These are phyloP conservation scores for Neoascia interrupta DNA, from an alignment of 2,888 invertebrate genomes.

Conservation along the genomic window DNA sequence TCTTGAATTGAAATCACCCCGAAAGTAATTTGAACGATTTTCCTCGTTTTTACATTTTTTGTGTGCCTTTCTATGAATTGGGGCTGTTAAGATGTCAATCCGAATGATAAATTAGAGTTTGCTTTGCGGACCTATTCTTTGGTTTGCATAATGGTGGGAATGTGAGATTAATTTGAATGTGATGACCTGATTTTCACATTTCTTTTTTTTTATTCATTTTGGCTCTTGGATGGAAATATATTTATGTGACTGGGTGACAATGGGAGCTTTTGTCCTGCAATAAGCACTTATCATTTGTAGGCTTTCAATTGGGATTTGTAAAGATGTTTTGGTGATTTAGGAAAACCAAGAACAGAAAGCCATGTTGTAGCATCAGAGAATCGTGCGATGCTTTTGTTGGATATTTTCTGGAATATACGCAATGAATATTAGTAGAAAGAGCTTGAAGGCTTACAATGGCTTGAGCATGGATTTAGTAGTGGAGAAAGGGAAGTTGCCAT, in stretches of 20 bases:
- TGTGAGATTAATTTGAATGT: slow-evolving; percentile 61
- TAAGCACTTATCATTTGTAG: slow-evolving; percentile 19
- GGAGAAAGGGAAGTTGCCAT: no score
- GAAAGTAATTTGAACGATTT: slow-evolving; percentile 61
- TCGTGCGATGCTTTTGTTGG: no score
- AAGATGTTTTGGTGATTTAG: neutral
- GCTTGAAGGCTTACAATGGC: no score
- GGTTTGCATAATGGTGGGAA: slow-evolving; percentile 15
- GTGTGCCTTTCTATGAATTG: slow-evolving; percentile 34
- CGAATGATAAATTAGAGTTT: slow-evolving; percentile 62
- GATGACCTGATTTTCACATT: slow-evolving; percentile 42
- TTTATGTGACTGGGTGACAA: slow-evolving; percentile 25
- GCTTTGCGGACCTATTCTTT: slow-evolving; percentile 35
- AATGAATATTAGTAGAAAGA: no score
- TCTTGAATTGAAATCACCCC: slow-evolving; percentile 62
- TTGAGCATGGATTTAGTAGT: no score
- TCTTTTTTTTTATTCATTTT: slow-evolving; percentile 11
- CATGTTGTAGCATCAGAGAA: no score
- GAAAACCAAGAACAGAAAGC: no score
- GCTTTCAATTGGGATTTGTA: slow-evolving; percentile 1
- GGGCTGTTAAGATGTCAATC: slow-evolving; percentile 62
- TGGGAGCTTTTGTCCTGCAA: slow-evolving; percentile 32
- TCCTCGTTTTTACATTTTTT: slow-evolving; percentile 3
- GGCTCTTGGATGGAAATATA: neutral
- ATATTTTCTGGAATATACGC: no score